A percentile compares a stretch with the other conserved stretches of the same genome.
phyloP scores from a whole-genome alignment of 2,888 invertebrate genomes.

The Diachrysia chrysitis region DNA sequence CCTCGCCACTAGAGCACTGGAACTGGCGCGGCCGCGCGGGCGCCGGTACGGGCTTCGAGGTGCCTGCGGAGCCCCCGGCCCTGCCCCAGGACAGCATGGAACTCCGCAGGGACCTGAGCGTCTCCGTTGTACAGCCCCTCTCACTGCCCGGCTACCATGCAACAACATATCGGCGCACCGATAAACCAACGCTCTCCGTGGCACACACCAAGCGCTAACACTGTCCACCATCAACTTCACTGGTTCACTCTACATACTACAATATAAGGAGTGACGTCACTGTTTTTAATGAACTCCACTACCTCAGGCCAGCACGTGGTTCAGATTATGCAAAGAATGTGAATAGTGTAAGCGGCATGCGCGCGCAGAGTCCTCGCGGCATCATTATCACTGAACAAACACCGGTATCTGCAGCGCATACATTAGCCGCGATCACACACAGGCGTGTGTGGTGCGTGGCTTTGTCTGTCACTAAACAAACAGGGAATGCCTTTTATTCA shows the following conservation, averaged over 20 bases:
- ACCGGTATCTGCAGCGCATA: conserved; percentile 76
- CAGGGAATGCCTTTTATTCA: conserved; percentile 43
- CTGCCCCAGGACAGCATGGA: conserved; percentile 86
- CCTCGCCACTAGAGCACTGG: conserved; percentile 67
- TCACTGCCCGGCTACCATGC: conserved; percentile 78
- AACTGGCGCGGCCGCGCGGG: conserved; percentile 59
- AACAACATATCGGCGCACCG: conserved; percentile 86
- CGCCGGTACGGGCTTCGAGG: conserved; percentile 69
- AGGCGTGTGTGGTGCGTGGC: conserved; percentile 66
- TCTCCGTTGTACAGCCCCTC: conserved; percentile 87
- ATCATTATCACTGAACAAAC: conserved; percentile 83
- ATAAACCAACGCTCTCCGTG: conserved; percentile 68
- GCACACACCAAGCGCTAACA: conserved; percentile 69
- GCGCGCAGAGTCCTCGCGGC: conserved; percentile 71
- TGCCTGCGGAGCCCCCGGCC: conserved; percentile 72
- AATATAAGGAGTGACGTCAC: conserved; percentile 59
- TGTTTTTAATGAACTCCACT: conserved; percentile 29
- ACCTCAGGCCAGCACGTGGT: conserved; percentile 68
- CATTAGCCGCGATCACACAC: conserved; percentile 70
- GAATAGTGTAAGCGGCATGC: conserved; percentile 59
- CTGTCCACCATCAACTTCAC: conserved; percentile 70
- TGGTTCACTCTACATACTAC: conserved; percentile 57
- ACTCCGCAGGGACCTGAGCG: conserved; percentile 85
- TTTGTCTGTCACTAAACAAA: conserved; percentile 54
- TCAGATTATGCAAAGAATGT: conserved; percentile 64